Base-by-base conservation (phyloP, 2,113 vertebrate species). In the Neotoma lepida region DNA sequence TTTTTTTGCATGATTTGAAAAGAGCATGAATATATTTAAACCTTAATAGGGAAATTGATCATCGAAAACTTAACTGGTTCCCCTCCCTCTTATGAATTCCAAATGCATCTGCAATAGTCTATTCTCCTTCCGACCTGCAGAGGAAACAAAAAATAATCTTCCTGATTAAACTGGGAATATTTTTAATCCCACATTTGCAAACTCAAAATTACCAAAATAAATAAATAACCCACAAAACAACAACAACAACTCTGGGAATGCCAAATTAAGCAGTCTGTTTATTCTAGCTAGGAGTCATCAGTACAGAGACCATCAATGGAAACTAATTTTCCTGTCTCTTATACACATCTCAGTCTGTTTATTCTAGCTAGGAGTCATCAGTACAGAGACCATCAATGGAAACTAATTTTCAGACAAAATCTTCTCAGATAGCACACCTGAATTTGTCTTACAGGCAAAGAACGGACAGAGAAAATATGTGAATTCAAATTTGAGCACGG, bases 11-110 rank as follows among this genome's bases (percentile, higher is more conserved):
- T 89, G 78, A 44, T 91, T 97, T 90, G 58, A 24, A 84, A 88
- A 94, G 82, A 97, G 88, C 80, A 93, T 82, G 95, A 95, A 89
- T 88, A 70, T 81, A 28, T 73, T 77, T 95, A 94, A 88, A 93
- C 90, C 77, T 51, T 96, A 46, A 86, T 84, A 93, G 68, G 89
- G 64, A 95, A 96, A 95, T 41, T 30, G 78, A 70, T 90, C 77
- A 44, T 93, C 96, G 92, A 49, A 90, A 96, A 88, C 30, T 5
- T 61, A 96, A 94, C 58, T 95, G 58, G 15, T 76, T 46, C 13
- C 95, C 96, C 66, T 17, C 64, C 35, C 46, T 35, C 30, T 71
- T 71, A 35, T 56, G 41, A 66, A 24, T 86, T 91, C 89, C 64
- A 26, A 64, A 76, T 80, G 39, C 9, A 76, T 86, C 73, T 88